Base-by-base conservation (phyloP, 2,888 invertebrate genomes). In the Macropis europaea region DNA sequence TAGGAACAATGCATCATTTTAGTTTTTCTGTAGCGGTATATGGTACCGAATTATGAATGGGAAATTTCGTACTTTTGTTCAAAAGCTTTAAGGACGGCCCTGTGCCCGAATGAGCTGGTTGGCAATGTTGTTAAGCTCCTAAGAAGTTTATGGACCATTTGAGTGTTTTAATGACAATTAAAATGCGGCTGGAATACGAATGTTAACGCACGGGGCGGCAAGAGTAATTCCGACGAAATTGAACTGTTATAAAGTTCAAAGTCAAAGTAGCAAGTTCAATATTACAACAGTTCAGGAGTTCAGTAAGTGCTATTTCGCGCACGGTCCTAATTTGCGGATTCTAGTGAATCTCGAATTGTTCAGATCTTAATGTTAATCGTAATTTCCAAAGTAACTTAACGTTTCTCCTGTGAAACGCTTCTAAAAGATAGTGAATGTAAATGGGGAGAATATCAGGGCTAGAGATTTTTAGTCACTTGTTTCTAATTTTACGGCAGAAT, bases 291-390 rank as follows among this genome's bases (percentile, higher is more conserved):
- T 28, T 11, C 56, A n/a, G 17, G 19, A 56, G 42, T 56, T 56
- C 13, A 26, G 19, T 6, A 56, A 56, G 30, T 56, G 7, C 56
- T 56, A 56, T 56, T 56, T 43, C 17, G 40, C 30, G 11, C 30
- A 15, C 42, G 9, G n/a, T 19, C 32, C 30, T 48, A 48, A 48
- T 48, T 48, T 19, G 48, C 2, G 48, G 32, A 22, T 32, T 28
- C 56, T 22, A 15, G 34, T 15, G 52, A 36, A 6, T 22, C 13
- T 19, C 22, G 56, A 32, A 43, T 32, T 43, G 56, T 28, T 15
- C n/a, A 15, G 15, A 56, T 56, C 42, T 42, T 43, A 56, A 43
- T 42, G 42, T 22, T 56, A 56, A 56, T 56, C 40, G 42, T 43
- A 43, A 56, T 56, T 43, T 32, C 30, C 17, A 32, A 56, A 56